Conservation (phyloP, 2,797 vertebrate species). For the Poeciliopsis paucimaculata region DNA sequence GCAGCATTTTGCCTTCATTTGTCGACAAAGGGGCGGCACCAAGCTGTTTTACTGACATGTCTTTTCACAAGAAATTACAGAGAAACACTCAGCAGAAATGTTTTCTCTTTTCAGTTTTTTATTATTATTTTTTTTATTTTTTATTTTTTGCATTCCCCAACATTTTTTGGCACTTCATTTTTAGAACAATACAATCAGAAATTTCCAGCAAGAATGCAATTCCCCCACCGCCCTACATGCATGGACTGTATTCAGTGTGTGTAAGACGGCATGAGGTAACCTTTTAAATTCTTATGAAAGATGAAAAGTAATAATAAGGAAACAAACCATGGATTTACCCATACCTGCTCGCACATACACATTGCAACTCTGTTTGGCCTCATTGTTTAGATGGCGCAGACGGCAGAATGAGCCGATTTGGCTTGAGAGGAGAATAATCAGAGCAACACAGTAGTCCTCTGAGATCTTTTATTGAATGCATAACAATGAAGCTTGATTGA, state of each 20-base stretch:
- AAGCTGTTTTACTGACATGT: constrained; percentile 63
- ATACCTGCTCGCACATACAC: constrained; percentile 2
- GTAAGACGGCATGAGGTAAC: constrained; percentile 5
- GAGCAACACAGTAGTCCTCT: constrained; percentile 69
- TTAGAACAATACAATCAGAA: constrained; percentile 38
- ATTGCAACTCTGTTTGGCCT: constrained; percentile 41
- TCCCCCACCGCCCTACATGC: not conserved
- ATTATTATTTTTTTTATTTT: not conserved
- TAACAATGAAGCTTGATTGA: constrained; percentile 83
- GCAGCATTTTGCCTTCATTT: constrained; percentile 61
- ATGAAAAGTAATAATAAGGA: not conserved
- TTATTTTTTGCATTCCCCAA: constrained; percentile 19
- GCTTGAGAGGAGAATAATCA: constrained; percentile 77
- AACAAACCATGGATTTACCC: not conserved
- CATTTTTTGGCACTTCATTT: constrained; percentile 40
- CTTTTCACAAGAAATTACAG: constrained; percentile 64
- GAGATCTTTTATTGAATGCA: constrained; percentile 80
- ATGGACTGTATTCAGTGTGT: not conserved
- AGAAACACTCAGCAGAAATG: constrained; percentile 42
- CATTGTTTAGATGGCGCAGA: constrained; percentile 69
- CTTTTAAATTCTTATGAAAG: constrained; percentile 7
- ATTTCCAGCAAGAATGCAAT: constrained; percentile 19
- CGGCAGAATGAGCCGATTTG: constrained; percentile 73
- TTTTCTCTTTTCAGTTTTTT: constrained; percentile 10
- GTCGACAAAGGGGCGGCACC: constrained; percentile 59